Conservation (phyloP, 2,797 vertebrate genomes). For the Melanogrammus aeglefinus region DNA sequence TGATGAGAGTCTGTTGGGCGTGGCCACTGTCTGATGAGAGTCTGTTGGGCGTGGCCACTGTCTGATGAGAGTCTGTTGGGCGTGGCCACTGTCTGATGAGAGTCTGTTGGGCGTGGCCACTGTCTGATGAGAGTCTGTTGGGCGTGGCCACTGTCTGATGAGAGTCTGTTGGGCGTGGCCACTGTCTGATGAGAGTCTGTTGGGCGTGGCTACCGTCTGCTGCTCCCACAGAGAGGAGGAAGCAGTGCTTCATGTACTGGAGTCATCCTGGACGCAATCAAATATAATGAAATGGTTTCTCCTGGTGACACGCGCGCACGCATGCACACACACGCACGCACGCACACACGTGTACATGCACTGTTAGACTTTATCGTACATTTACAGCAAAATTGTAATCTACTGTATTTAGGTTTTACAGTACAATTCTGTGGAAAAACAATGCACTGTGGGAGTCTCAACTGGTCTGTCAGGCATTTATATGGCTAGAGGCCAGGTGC, state of each 20-base stretch:
- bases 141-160: neutral
- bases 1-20: neutral
- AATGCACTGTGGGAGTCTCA: too few relatives aligned
- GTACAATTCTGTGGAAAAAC: too few relatives aligned
- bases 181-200: neutral
- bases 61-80: neutral
- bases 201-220: neutral
- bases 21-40: neutral
- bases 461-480: too few relatives aligned
- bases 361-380: too few relatives aligned
- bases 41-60: neutral
- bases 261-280: neutral
- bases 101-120: neutral
- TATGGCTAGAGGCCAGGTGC: too few relatives aligned
- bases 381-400: too few relatives aligned
- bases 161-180: neutral
- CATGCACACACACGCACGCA: too few relatives aligned
- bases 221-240: neutral
- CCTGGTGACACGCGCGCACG: neutral
- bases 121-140: neutral
- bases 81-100: neutral
- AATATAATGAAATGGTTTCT: neutral
- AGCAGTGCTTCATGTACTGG: neutral
- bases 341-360: too few relatives aligned
- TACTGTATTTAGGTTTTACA: too few relatives aligned